These are phyloP conservation scores for Lottia scabra DNA, from an alignment of 2,888 invertebrate genomes.

Conservation along the genomic window DNA sequence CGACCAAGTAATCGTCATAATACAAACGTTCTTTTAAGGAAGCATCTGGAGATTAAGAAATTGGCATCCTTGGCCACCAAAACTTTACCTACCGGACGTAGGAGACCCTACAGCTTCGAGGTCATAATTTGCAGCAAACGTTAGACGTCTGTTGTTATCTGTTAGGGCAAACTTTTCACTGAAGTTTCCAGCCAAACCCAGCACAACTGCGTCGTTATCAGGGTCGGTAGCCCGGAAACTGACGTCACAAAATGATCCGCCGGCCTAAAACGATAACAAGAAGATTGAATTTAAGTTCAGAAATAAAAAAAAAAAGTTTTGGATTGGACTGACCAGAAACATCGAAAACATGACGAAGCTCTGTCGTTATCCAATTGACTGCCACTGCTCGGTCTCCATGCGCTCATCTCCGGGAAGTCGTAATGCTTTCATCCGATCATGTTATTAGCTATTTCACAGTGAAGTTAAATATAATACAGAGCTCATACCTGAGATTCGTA, in stretches of 20 bases:
- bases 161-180: not conserved
- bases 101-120: not conserved
- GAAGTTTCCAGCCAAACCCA: not conserved
- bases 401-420: too few species aligned
- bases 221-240: not conserved
- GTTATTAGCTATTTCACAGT: too few species aligned
- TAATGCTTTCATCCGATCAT: too few species aligned
- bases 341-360: too few species aligned
- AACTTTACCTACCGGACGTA: not conserved
- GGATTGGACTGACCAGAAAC: not conserved
- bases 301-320: not conserved
- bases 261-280: not conserved
- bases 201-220: not conserved
- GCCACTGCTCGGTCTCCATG: too few species aligned
- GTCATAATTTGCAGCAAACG: not conserved
- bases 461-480: too few species aligned
- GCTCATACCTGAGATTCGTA: conserved; percentile 5
- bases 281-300: too few species aligned
- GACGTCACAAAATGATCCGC: not conserved
- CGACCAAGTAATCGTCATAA: too few species aligned
- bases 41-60: too few species aligned
- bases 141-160: not conserved
- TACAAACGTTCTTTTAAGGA: too few species aligned
- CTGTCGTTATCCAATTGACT: too few species aligned
- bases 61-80: too few species aligned